phyloP scores from a whole-genome alignment of 2,113 vertebrate species.

The Corythoichthys intestinalis region DNA sequence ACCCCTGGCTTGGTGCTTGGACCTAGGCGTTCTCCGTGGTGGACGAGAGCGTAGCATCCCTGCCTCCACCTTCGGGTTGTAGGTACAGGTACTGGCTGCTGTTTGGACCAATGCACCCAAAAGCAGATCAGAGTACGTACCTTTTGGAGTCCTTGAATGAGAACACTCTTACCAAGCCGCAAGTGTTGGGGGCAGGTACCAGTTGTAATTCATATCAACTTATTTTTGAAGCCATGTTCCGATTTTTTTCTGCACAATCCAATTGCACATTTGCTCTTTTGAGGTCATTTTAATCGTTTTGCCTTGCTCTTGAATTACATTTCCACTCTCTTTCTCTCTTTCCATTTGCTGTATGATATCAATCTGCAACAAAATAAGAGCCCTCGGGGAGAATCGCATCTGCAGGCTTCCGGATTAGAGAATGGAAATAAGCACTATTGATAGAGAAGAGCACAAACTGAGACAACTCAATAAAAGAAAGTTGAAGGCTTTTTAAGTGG shows the following conservation, averaged over 20 bases:
- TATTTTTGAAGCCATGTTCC: background rate
- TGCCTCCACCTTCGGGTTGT: too few relatives aligned
- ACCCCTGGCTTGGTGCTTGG: too few relatives aligned
- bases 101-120: too few relatives aligned
- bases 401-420: constrained; percentile 8
- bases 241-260: constrained; percentile 3
- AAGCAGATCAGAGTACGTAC: too few relatives aligned
- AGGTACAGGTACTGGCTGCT: too few relatives aligned
- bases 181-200: background rate
- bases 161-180: too few relatives aligned
- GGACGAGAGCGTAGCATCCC: too few relatives aligned
- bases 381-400: background rate
- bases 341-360: constrained; percentile 9
- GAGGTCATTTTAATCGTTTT: constrained; percentile 3
- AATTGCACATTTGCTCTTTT: constrained; percentile 1
- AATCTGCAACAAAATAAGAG: constrained; percentile 10
- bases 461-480: constrained; percentile 13
- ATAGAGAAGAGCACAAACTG: constrained; percentile 2
- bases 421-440: constrained; percentile 11
- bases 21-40: too few relatives aligned
- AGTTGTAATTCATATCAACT: background rate
- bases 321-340: background rate
- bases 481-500: constrained; percentile 13
- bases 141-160: too few relatives aligned
- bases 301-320: constrained; percentile 10